Conservation (phyloP, 2,797 vertebrate genomes). For the Pampus argenteus region DNA sequence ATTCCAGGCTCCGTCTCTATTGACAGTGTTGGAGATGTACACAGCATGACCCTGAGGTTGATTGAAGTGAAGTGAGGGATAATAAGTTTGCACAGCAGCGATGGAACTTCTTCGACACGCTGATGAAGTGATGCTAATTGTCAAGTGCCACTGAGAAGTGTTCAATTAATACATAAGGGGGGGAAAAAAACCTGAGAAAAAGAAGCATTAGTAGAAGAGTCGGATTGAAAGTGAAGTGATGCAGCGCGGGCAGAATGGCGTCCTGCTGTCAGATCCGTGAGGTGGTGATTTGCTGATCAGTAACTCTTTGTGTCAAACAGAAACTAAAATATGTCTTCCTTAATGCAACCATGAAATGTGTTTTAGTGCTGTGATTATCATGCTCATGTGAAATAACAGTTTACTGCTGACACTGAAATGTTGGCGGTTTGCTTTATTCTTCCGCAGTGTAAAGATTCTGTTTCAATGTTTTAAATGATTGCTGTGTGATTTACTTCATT, state of each 20-base stretch:
- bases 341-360: conserved; percentile 75
- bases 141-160: conserved; percentile 72
- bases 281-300: conserved; percentile 46
- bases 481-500: conserved; percentile 58
- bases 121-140: conserved; percentile 80
- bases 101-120: conserved; percentile 66
- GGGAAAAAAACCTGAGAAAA: conserved; percentile 12
- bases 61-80: conserved; percentile 73
- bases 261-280: conserved; percentile 31
- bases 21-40: conserved; percentile 49
- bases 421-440: conserved; percentile 43
- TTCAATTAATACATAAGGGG: conserved; percentile 57
- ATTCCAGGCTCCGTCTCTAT: conserved; percentile 45
- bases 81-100: conserved; percentile 65
- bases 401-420: conserved; percentile 51
- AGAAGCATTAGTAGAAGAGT: conserved; percentile 18
- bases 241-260: conserved; percentile 18
- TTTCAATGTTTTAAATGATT: conserved; percentile 53
- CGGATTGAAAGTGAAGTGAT: conserved; percentile 31
- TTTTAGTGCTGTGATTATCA: conserved; percentile 52
- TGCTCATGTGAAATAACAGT: conserved; percentile 62
- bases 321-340: conserved; percentile 77
- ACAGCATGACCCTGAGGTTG: conserved; percentile 66
- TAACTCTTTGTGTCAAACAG: conserved; percentile 37
- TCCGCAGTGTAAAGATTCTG: conserved; percentile 47